A percentile compares a stretch with the other conserved stretches of the same genome.
Evolutionary conservation across 2,113 vertebrate genomes (phyloP).

Genomic region (Labrus mixtus): DNA sequence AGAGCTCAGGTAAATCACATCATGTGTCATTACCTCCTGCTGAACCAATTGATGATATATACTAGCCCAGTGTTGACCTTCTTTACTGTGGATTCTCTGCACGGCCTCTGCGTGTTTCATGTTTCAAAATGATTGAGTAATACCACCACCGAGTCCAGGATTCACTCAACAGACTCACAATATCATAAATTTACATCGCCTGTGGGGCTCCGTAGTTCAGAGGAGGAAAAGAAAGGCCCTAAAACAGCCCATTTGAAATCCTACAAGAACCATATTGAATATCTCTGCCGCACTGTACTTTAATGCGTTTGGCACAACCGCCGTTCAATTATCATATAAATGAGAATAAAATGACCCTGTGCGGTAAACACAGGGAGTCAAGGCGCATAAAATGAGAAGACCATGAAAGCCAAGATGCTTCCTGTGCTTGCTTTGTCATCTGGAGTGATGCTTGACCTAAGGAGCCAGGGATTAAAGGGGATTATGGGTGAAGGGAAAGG

Average conservation of each 20-base stretch:
- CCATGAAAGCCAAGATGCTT: background rate
- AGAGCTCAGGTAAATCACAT: slow-evolving; percentile 23
- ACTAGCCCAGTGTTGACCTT: slow-evolving; percentile 6
- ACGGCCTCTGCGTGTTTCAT: background rate
- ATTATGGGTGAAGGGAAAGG: slow-evolving; percentile 32
- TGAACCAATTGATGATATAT: slow-evolving; percentile 18
- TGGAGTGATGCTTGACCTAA: slow-evolving; percentile 37
- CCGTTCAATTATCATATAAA: slow-evolving; percentile 33
- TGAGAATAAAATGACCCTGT: slow-evolving; percentile 5
- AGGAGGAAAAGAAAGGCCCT: slow-evolving; percentile 6
- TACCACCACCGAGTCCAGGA: slow-evolving; percentile 11
- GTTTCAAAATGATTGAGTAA: slow-evolving; percentile 40
- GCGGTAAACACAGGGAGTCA: background rate
- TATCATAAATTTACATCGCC: slow-evolving; percentile 26
- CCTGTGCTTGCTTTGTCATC: slow-evolving; percentile 11
- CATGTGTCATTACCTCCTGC: slow-evolving; percentile 2
- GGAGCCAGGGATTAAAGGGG: slow-evolving; percentile 38
- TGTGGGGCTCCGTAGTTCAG: slow-evolving; percentile 17
- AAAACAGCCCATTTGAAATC: background rate
- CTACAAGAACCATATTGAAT: slow-evolving; percentile 28
- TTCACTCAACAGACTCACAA: slow-evolving; percentile 35
- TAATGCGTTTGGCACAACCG: slow-evolving; percentile 1
- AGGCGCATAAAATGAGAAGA: slow-evolving; percentile 8
- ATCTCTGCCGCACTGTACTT: slow-evolving; percentile 8
- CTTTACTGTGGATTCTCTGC: slow-evolving; percentile 1